phyloP scores from a whole-genome alignment of 2,113 vertebrate genomes.

The Cochlearius cochlearius region DNA sequence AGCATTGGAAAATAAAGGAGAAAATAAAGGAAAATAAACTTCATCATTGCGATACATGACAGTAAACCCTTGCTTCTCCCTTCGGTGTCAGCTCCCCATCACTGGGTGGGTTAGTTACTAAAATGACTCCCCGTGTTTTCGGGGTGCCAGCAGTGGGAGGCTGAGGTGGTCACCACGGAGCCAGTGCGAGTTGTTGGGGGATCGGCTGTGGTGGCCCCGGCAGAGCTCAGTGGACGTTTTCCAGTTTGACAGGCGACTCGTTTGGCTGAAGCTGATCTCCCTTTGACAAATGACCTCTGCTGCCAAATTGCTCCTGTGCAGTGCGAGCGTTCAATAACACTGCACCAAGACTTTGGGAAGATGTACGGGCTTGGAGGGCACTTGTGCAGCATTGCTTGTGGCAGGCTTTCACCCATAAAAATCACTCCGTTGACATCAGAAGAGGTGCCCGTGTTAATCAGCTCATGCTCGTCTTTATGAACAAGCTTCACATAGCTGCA shows the following conservation, averaged over 20 bases:
- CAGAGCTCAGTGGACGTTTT: background rate
- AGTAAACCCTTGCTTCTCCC: background rate
- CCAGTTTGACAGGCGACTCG: background rate
- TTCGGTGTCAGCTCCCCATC: background rate
- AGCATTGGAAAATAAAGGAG: background rate
- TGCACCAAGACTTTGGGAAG: background rate
- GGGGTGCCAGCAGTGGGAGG: background rate
- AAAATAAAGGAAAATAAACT: too few species aligned
- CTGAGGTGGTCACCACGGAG: background rate
- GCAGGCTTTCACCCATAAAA: background rate
- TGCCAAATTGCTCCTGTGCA: background rate
- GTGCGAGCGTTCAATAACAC: background rate
- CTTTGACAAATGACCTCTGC: background rate
- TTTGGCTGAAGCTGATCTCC: background rate
- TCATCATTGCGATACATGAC: accelerated
- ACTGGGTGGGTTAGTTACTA: background rate
- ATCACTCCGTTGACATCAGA: background rate
- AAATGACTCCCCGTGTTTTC: accelerated
- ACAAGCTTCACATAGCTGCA: background rate
- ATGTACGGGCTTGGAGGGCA: background rate
- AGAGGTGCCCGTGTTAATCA: background rate
- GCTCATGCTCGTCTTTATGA: background rate
- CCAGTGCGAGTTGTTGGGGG: accelerated
- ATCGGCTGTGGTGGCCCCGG: accelerated
- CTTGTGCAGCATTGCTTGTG: background rate